Conservation (phyloP, 2,113 vertebrate species). For the Hydropotes inermis region DNA sequence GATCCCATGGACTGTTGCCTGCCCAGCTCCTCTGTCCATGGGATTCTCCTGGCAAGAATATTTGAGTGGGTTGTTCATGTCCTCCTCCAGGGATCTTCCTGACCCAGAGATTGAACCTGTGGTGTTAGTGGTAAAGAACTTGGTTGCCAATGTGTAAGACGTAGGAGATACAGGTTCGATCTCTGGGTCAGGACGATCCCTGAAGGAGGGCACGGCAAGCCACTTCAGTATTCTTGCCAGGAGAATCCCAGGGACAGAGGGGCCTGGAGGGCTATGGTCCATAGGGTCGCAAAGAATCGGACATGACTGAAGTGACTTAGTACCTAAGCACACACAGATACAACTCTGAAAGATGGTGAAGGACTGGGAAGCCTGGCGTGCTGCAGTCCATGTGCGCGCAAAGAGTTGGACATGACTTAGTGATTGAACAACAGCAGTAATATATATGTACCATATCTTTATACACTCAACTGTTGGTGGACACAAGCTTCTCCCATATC, state of each 20-base stretch:
- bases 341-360: background rate
- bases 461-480: background rate
- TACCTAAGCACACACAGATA: background rate
- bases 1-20: accelerated
- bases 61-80: background rate
- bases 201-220: accelerated
- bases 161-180: background rate
- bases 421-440: background rate
- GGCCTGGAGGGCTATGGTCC: background rate
- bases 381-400: background rate
- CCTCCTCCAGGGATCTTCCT: background rate
- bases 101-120: background rate
- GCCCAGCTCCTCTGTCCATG: background rate
- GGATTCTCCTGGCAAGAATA: background rate
- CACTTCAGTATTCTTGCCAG: background rate
- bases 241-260: background rate
- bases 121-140: background rate
- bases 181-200: background rate
- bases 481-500: background rate
- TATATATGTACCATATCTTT: background rate
- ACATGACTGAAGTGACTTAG: background rate
- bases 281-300: background rate
- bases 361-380: background rate
- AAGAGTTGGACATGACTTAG: background rate
- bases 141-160: background rate